Conservation (phyloP, 2,113 vertebrate species). For the Pelodiscus sinensis region DNA sequence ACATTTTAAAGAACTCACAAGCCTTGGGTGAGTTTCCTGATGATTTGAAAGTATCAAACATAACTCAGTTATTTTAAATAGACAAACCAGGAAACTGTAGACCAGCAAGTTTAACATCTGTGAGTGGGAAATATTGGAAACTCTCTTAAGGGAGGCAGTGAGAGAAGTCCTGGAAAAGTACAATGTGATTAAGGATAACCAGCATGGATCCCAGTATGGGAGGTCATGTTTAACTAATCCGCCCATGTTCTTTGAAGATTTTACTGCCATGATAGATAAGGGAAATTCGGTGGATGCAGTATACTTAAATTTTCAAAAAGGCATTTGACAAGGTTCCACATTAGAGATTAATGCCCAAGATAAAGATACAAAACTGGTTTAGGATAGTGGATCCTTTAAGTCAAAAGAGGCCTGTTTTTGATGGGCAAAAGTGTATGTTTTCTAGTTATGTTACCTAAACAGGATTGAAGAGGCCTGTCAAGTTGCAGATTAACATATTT, state of each 20-base stretch:
- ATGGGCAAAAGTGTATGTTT: not conserved
- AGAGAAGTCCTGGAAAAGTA: not conserved
- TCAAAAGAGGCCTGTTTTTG: accelerated
- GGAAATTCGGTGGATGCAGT: not conserved
- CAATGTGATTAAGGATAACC: not conserved
- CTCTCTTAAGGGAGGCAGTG: not conserved
- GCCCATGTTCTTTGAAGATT: not conserved
- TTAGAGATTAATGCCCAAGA: accelerated
- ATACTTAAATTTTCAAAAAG: not conserved
- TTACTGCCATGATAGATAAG: not conserved
- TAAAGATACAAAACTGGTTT: not conserved
- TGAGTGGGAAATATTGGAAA: not conserved
- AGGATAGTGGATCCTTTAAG: accelerated
- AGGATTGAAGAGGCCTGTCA: not conserved
- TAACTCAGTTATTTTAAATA: not conserved
- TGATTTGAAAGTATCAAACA: slow-evolving; percentile 27
- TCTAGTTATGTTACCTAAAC: not conserved
- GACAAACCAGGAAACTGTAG: accelerated
- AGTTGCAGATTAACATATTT: not conserved
- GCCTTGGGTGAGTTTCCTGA: slow-evolving; percentile 21
- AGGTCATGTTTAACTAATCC: not conserved
- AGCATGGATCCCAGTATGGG: not conserved
- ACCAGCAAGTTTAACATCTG: not conserved
- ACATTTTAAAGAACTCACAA: slow-evolving; percentile 20
- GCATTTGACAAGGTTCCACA: accelerated